A percentile compares a stretch with the other conserved stretches of the same genome.
Conservation (phyloP, 2,888 invertebrate genomes). For the Dorcus hopei region DNA sequence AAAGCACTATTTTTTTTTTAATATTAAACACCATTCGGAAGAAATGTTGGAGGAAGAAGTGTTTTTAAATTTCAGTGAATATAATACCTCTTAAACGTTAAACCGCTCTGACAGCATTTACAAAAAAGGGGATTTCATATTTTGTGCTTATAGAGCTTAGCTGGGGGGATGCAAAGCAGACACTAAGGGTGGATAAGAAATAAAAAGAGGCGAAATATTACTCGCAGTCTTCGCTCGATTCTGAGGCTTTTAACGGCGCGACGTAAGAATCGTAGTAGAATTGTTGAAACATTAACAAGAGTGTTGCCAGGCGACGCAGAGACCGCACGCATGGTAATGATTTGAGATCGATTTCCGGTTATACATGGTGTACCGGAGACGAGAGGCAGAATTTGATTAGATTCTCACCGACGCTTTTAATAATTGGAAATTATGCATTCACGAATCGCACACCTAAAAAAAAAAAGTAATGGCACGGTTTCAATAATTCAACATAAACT, state of each 20-base stretch:
- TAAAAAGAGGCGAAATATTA: slow-evolving; percentile 17
- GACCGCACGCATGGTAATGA: slow-evolving; percentile 27
- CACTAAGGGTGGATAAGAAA: slow-evolving; percentile 23
- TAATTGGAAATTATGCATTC: too few species aligned
- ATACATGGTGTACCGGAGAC: slow-evolving; percentile 2
- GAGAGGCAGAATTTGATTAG: too few species aligned
- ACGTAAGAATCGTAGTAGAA: slow-evolving; percentile 9
- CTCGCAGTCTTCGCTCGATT: slow-evolving; percentile 11
- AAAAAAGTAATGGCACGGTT: slow-evolving; percentile 4
- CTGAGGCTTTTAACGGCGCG: slow-evolving; percentile 23
- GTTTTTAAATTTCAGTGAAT: slow-evolving; percentile 18
- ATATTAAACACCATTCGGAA: background rate
- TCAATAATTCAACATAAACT: slow-evolving; percentile 3
- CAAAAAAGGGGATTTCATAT: slow-evolving; percentile 36
- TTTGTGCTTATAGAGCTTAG: slow-evolving; percentile 31
- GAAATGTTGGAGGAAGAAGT: background rate
- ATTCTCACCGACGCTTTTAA: too few species aligned
- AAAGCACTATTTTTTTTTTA: too few species aligned
- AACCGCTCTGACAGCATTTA: slow-evolving; percentile 20
- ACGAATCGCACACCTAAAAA: background rate
- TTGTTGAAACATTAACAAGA: slow-evolving; percentile 28
- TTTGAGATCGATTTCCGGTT: slow-evolving; percentile 25
- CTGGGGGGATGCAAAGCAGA: slow-evolving; percentile 33
- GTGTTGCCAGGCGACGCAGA: slow-evolving; percentile 25
- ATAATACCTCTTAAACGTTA: slow-evolving; percentile 27